Percentiles rank a stretch among this genome's conserved stretches.
phyloP scores from a whole-genome alignment of 2,888 invertebrate genomes.

The Parascotia fuliginaria region DNA sequence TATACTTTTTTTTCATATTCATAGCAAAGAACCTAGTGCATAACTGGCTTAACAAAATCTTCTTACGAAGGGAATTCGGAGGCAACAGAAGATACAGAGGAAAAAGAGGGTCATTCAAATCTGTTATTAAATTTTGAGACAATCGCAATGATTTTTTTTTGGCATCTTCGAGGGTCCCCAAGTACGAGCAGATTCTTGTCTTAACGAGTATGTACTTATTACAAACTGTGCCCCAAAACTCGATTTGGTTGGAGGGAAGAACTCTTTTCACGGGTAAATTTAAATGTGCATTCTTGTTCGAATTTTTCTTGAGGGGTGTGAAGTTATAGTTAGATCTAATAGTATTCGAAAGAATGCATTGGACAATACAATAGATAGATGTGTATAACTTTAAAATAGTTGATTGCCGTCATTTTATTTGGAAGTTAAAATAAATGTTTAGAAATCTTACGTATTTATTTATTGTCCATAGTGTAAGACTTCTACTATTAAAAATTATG shows the following conservation, averaged over 20 bases:
- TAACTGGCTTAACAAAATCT: conserved; percentile 23
- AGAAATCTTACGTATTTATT: too few relatives aligned
- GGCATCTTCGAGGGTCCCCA: conserved; percentile 27
- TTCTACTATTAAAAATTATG: too few relatives aligned
- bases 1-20: not conserved
- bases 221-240: not conserved
- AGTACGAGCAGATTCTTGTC: conserved; percentile 43
- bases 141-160: conserved; percentile 57
- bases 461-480: too few relatives aligned
- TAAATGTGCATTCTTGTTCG: conserved; percentile 5
- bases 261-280: conserved; percentile 12
- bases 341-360: too few relatives aligned
- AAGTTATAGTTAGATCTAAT: not conserved
- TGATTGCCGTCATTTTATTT: too few relatives aligned
- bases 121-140: conserved; percentile 77
- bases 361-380: too few relatives aligned
- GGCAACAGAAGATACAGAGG: conserved; percentile 7
- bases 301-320: not conserved
- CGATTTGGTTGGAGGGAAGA: conserved; percentile 10
- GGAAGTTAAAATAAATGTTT: too few relatives aligned
- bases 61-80: conserved; percentile 25
- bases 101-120: conserved; percentile 63
- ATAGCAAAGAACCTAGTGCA: conserved; percentile 14
- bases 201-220: conserved; percentile 33
- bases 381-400: too few relatives aligned